Evolutionary conservation across 2,888 invertebrate species (phyloP), one percentile per base, ranked within the genome.

Genomic region (Hypercompe scribonia): DNA sequence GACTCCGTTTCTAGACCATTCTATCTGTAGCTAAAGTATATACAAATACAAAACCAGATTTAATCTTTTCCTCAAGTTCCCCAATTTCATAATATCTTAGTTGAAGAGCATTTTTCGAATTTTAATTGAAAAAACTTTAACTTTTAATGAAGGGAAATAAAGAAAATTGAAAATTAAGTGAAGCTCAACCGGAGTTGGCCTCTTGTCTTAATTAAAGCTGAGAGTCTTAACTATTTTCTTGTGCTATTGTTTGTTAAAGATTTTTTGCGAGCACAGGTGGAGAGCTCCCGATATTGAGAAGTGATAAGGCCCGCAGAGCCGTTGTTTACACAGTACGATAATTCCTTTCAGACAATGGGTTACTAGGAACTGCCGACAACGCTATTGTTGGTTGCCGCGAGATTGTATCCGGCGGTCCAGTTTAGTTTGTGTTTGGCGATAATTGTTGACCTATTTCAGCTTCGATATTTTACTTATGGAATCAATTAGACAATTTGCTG

Each of bases 61-160:
- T 64, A 78, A 80, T 84, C 78, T 77, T 65, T 31, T n/a, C 54
- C 24, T n/a, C 39, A 65, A 75, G 72, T 76, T 69, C 66, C 67
- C 75, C 76, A 79, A 81, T 78, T 74, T 77, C 66, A 72, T 69
- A 75, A 78, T 81, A 77, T 78, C 77, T 79, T 78, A 72, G 67
- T 7, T 36, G 70, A 71, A 66, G 68, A 58, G 75, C 73, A 79
- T 88, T 73, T 78, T 88, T 87, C 81, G 81, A 84, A 87, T 90
- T 91, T 91, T 91, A 91, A 92, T 92, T 91, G 91, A 91, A 90
- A 90, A 86, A 86, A 84, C 84, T 89, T 89, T 79, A 91, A 92
- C 88, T 92, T 92, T 92, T 92, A 91, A 92, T 90, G 90, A 91
- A 89, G 88, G 85, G 76, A 85, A 87, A 88, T 86, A 86, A 86